Base-by-base conservation (phyloP, 2,113 vertebrate genomes). In the Crotalus viridis region DNA sequence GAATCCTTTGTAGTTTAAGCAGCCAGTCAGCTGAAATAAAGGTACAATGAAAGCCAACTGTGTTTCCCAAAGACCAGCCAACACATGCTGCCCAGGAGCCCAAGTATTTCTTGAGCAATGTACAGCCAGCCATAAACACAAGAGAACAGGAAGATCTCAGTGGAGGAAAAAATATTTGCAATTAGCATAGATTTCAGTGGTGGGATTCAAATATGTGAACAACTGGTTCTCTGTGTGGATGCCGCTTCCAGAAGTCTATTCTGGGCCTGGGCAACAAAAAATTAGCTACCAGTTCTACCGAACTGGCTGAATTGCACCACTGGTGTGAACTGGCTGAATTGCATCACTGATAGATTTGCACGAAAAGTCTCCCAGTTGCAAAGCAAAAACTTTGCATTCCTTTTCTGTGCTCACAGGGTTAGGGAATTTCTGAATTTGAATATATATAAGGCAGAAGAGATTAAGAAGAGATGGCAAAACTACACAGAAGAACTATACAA, bases 101-200 rank as follows among this genome's bases (percentile, higher is more conserved):
- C 28, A 17, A 52, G 28, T 56, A 85, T 28, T 55, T 89, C 92
- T 54, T 56, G 91, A 89, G 10, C 64, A 85, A 92, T 89, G 24
- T 85, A 88, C 69, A 85, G 54, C 56, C 92, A 90, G 55, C 74
- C 43, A 24, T 90, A 90, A 90, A 89, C 88, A 61, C 74, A 17
- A 86, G 55, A 90, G 92, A 85, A 46, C 87, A 15, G 19, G 69
- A 81, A n/a, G 85, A 64, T 22, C 13, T 22, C 55, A 7, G 2
- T 51, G 17, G 13, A 89, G 91, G 91, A 19, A 1, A 93, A 54
- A 92, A 92, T 43, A 52, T 90, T 93, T 90, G 88, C 74, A 88
- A 86, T 93, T 33, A 93, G 54, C 51, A 85, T n/a, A 55, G 85
- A 51, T 51, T 51, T 51, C 48, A 51, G 48, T 9, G 8, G 48